A percentile compares a stretch with the other conserved stretches of the same genome.
Conservation (phyloP, 2,113 vertebrate species). For the Cnemophilus loriae region DNA sequence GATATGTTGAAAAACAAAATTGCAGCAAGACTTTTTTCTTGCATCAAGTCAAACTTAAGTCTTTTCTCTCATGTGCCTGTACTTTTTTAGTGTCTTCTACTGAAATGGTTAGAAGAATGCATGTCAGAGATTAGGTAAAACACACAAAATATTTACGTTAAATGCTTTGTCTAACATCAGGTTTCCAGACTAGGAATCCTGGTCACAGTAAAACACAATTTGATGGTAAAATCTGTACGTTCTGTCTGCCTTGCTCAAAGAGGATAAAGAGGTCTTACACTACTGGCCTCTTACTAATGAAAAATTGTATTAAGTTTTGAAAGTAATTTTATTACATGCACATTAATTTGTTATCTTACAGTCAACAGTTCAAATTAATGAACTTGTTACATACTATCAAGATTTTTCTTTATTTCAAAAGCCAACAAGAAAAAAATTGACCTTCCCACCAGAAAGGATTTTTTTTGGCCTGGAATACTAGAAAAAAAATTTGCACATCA, state of each 20-base stretch:
- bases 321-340: neutral
- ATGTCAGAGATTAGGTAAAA: neutral
- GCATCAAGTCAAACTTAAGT: neutral
- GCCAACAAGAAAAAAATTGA: neutral
- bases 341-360: neutral
- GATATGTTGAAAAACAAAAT: neutral
- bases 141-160: neutral
- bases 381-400: neutral
- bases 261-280: neutral
- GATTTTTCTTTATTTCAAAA: neutral
- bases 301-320: neutral
- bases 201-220: neutral
- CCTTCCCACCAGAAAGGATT: fast-evolving
- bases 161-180: neutral
- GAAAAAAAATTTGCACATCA: neutral
- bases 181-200: neutral
- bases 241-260: neutral
- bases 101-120: neutral
- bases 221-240: neutral
- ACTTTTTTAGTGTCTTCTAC: neutral
- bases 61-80: neutral
- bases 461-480: neutral
- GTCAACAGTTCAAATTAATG: neutral
- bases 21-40: neutral
- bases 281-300: neutral